A percentile compares a stretch with the other conserved stretches of the same genome.
phyloP scores from a whole-genome alignment of 2,888 invertebrate species.

The Pilophorus perplexus region DNA sequence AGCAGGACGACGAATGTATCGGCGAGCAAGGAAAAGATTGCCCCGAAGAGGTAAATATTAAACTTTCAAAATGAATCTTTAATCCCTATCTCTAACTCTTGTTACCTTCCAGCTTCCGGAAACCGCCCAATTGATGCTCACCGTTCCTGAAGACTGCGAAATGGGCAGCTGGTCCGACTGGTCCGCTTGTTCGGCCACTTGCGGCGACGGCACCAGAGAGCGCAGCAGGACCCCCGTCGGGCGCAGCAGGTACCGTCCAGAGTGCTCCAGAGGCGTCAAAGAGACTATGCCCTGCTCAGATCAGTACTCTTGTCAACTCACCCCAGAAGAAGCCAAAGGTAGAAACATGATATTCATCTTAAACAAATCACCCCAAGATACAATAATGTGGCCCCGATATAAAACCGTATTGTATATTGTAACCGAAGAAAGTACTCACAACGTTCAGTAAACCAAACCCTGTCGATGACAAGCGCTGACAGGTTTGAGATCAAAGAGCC shows the following conservation, averaged over 20 bases:
- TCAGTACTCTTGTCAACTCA: slow-evolving; percentile 38
- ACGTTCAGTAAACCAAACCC: too few relatives aligned
- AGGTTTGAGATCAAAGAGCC: too few relatives aligned
- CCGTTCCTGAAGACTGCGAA: slow-evolving; percentile 34
- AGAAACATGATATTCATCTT: neutral
- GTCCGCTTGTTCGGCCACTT: slow-evolving; percentile 76
- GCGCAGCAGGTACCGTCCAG: neutral
- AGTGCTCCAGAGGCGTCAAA: slow-evolving; percentile 5
- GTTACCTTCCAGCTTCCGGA: neutral
- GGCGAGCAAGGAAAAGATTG: slow-evolving; percentile 21
- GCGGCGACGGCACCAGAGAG: slow-evolving; percentile 56
- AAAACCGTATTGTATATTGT: too few relatives aligned
- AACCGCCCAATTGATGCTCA: too few relatives aligned
- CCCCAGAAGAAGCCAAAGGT: slow-evolving; percentile 44
- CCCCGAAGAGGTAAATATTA: slow-evolving; percentile 13
- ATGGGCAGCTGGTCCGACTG: slow-evolving; percentile 68
- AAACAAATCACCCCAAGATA: too few relatives aligned
- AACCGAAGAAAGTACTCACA: too few relatives aligned
- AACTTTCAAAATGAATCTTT: neutral
- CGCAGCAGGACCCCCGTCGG: slow-evolving; percentile 26
- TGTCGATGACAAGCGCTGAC: too few relatives aligned
- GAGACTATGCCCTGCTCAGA: slow-evolving; percentile 60
- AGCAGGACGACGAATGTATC: slow-evolving; percentile 29
- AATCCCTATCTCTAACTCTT: neutral
- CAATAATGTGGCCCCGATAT: too few relatives aligned